phyloP scores from a whole-genome alignment of 1,140 invertebrate genomes.

The Magallana gigas region DNA sequence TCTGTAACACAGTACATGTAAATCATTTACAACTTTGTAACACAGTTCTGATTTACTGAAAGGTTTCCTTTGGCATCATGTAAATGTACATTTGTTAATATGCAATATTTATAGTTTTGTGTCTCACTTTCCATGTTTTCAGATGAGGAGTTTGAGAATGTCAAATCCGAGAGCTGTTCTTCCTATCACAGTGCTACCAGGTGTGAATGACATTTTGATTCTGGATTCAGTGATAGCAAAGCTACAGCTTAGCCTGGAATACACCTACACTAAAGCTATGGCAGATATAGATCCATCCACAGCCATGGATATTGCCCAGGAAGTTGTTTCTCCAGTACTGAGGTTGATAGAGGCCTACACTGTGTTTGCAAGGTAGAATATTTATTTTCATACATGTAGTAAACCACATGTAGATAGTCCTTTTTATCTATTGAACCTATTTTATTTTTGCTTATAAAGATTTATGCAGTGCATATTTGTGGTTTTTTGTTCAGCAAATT shows the following conservation, averaged over 20 bases:
- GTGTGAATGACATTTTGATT: slow-evolving; percentile 84
- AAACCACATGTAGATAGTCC: neutral
- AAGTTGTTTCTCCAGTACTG: slow-evolving; percentile 84
- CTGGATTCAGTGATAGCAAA: slow-evolving; percentile 86
- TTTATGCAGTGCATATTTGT: too few species aligned
- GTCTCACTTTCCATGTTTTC: slow-evolving; percentile 26
- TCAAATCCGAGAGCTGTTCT: slow-evolving; percentile 66
- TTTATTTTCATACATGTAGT: neutral
- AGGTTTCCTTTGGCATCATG: too few species aligned
- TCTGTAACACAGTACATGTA: too few species aligned
- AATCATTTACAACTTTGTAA: too few species aligned
- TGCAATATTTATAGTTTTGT: too few species aligned
- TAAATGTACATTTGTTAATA: too few species aligned
- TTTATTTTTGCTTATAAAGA: neutral
- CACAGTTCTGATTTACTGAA: neutral
- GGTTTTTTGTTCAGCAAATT: too few species aligned
- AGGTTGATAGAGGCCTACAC: slow-evolving; percentile 83
- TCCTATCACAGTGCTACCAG: slow-evolving; percentile 80
- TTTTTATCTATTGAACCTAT: neutral
- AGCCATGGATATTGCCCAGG: slow-evolving; percentile 79
- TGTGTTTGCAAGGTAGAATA: slow-evolving; percentile 76
- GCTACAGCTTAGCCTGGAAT: slow-evolving; percentile 85
- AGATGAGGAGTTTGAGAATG: slow-evolving; percentile 77
- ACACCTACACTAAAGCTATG: slow-evolving; percentile 75
- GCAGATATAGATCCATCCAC: slow-evolving; percentile 68